These are phyloP conservation scores for Chelonus insularis DNA, from an alignment of 1,140 invertebrate genomes.

Conservation along the genomic window DNA sequence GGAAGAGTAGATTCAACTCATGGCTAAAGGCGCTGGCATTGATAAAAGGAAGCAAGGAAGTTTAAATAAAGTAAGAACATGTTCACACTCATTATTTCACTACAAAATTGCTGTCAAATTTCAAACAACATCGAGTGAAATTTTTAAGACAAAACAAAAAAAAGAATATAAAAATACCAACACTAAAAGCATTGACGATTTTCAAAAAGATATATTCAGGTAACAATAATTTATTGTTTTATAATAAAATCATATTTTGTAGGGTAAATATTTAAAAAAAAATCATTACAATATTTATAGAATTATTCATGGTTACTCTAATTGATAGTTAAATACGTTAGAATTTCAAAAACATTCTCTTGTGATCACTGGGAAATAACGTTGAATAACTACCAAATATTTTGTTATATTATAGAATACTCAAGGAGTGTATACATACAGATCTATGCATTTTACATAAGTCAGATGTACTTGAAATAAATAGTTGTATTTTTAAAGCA, in stretches of 20 bases:
- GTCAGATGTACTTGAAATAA: slow-evolving; percentile 50
- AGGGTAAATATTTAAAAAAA: too few species aligned
- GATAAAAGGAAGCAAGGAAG: slow-evolving; percentile 47
- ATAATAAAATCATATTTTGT: background rate
- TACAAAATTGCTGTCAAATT: slow-evolving; percentile 37
- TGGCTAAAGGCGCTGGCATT: slow-evolving; percentile 53
- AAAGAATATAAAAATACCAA: slow-evolving; percentile 39
- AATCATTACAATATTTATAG: too few species aligned
- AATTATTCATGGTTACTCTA: too few species aligned
- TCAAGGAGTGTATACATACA: slow-evolving; percentile 53
- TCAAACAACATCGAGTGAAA: slow-evolving; percentile 36
- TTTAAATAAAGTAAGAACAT: slow-evolving; percentile 42
- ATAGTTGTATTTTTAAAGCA: slow-evolving; percentile 54
- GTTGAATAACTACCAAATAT: slow-evolving; percentile 17
- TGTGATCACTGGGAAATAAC: too few species aligned
- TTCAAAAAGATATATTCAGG: slow-evolving; percentile 50
- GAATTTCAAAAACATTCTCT: too few species aligned
- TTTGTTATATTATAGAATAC: slow-evolving; percentile 54
- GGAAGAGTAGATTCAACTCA: slow-evolving; percentile 54
- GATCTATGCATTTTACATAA: slow-evolving; percentile 58
- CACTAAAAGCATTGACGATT: slow-evolving; percentile 37
- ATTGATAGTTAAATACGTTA: too few species aligned
- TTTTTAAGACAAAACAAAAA: slow-evolving; percentile 40
- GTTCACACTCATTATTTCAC: slow-evolving; percentile 24
- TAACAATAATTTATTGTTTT: slow-evolving; percentile 30